Conservation (phyloP, 1,140 invertebrate species). For the Sesamia nonagrioides region DNA sequence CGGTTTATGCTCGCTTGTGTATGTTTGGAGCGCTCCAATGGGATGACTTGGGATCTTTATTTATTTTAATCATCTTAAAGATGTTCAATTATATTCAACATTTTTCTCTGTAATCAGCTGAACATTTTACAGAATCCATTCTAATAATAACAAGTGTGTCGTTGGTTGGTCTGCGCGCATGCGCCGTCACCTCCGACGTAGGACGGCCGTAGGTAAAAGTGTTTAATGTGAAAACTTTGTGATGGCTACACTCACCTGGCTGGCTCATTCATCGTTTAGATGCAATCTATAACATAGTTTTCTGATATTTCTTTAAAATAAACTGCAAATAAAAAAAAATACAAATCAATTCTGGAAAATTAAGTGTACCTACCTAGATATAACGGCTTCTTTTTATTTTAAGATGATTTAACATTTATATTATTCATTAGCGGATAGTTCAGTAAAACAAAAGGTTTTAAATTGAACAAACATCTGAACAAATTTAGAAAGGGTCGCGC, state of each 20-base stretch:
- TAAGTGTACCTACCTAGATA: neutral
- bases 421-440: neutral
- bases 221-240: constrained; percentile 66
- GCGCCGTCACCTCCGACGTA: constrained; percentile 47
- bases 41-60: constrained; percentile 40
- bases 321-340: neutral
- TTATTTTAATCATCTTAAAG: constrained; percentile 38
- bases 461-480: neutral
- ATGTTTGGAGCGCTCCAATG: constrained; percentile 44
- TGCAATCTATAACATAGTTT: constrained; percentile 23
- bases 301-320: constrained; percentile 22
- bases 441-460: constrained; percentile 3
- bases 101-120: constrained; percentile 21
- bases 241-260: constrained; percentile 46
- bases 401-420: constrained; percentile 4
- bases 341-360: neutral
- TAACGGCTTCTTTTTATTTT: neutral
- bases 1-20: constrained; percentile 45
- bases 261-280: constrained; percentile 40
- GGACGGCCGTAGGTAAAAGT: constrained; percentile 55
- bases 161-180: constrained; percentile 51
- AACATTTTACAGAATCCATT: constrained; percentile 24
- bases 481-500: constrained; percentile 10
- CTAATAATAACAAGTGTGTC: constrained; percentile 57
- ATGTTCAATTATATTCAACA: constrained; percentile 29